Evolutionary conservation across 2,797 vertebrate species (phyloP).

Genomic region (Channa striata): DNA sequence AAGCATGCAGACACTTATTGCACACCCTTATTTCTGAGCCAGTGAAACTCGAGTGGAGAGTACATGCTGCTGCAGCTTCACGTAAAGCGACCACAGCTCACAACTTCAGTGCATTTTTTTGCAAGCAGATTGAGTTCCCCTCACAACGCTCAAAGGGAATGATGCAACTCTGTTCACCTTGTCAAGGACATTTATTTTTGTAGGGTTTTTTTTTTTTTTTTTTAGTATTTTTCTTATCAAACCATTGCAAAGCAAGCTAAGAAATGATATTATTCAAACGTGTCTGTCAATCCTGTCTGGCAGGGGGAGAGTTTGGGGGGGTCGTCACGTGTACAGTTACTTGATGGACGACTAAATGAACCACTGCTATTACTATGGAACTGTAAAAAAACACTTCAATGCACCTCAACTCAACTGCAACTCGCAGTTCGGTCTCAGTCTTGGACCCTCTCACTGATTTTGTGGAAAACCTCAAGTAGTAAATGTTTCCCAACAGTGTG

Average conservation of each 20-base stretch:
- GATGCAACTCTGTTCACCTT: conserved; percentile 80
- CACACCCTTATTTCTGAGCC: conserved; percentile 87
- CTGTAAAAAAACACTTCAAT: conserved; percentile 72
- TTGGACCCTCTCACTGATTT: conserved; percentile 67
- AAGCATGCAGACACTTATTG: conserved; percentile 81
- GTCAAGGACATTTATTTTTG: conserved; percentile 83
- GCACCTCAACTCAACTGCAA: conserved; percentile 70
- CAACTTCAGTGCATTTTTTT: conserved; percentile 68
- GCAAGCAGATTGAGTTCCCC: conserved; percentile 68
- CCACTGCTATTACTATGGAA: conserved; percentile 82
- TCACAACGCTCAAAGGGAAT: conserved; percentile 78
- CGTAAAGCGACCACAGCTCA: conserved; percentile 71
- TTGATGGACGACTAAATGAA: conserved; percentile 66
- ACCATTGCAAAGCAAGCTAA: conserved; percentile 76
- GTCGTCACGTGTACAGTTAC: conserved; percentile 58
- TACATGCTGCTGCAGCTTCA: conserved; percentile 72
- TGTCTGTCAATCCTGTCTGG: conserved; percentile 70
- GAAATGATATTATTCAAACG: conserved; percentile 66
- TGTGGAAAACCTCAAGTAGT: conserved; percentile 69
- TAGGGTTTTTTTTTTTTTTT: conserved; percentile 64
- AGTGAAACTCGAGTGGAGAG: conserved; percentile 79
- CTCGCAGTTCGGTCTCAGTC: conserved; percentile 70
- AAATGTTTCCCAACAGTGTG: conserved; percentile 45
- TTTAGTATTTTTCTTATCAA: conserved; percentile 48
- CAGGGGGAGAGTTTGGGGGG: conserved; percentile 12